Evolutionary conservation across 1,140 invertebrate species (phyloP).

Genomic region (Eufriesea mexicana): DNA sequence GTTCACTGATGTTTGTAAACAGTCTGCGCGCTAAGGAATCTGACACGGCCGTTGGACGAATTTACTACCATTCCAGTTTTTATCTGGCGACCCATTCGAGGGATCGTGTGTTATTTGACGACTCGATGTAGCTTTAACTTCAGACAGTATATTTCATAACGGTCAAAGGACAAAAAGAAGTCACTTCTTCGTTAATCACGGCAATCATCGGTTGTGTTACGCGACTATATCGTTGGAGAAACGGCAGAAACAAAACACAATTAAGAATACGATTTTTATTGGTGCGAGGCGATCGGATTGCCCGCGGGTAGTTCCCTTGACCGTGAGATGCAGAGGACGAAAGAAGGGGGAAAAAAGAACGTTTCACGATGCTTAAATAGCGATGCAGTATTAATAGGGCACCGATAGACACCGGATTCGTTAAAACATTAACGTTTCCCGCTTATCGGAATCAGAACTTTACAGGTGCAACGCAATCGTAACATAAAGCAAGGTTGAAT

Average conservation of each 20-base stretch:
- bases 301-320: conserved; percentile 13
- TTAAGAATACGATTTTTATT: conserved; percentile 9
- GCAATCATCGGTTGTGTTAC: neutral
- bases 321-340: conserved; percentile 14
- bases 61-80: neutral
- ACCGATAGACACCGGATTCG: neutral
- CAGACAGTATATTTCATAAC: neutral
- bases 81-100: neutral
- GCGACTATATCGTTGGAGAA: neutral
- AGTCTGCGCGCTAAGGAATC: neutral
- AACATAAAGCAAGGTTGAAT: conserved; percentile 53
- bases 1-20: neutral
- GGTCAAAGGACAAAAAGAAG: neutral
- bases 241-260: conserved; percentile 1
- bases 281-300: neutral
- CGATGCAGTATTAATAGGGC: neutral
- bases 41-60: neutral
- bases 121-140: neutral
- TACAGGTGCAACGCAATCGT: conserved; percentile 26
- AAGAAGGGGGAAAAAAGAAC: neutral
- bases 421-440: conserved; percentile 25
- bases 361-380: neutral
- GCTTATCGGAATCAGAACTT: conserved; percentile 28
- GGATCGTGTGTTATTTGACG: neutral
- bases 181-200: neutral